These are phyloP conservation scores for Sepiola atlantica DNA, from an alignment of 2,888 invertebrate genomes.

Conservation along the genomic window DNA sequence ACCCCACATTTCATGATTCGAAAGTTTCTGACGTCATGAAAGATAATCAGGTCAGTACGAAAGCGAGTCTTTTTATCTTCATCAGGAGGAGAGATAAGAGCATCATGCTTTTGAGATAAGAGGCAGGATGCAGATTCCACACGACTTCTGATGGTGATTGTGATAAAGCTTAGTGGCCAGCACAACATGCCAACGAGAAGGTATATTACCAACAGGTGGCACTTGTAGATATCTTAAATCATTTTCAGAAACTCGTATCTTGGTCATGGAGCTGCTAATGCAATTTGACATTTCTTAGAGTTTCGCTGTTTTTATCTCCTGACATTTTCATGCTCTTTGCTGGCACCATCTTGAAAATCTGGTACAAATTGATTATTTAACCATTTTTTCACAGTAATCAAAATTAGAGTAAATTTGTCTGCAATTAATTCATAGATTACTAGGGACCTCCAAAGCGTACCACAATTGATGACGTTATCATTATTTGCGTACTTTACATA, in stretches of 20 bases:
- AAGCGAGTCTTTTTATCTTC: neutral
- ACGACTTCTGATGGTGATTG: neutral
- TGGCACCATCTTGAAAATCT: neutral
- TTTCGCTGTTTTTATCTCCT: neutral
- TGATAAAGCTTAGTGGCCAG: neutral
- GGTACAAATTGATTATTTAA: neutral
- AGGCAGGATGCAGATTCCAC: neutral
- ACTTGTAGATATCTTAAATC: neutral
- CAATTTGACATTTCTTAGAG: neutral
- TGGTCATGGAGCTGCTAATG: neutral
- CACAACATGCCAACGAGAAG: neutral
- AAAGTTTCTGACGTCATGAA: neutral
- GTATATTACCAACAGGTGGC: conserved; percentile 16
- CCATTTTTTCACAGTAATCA: neutral
- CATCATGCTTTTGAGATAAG: neutral
- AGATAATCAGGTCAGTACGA: neutral
- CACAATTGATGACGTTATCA: too few relatives aligned
- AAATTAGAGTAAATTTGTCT: too few relatives aligned
- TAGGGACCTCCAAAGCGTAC: too few relatives aligned
- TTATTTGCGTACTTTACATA: too few relatives aligned
- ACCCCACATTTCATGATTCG: neutral
- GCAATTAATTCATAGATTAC: too few relatives aligned
- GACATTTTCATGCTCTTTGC: neutral
- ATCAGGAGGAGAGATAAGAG: neutral
- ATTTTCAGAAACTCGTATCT: neutral